A percentile compares a stretch with the other conserved stretches of the same genome.
Evolutionary conservation across 2,797 vertebrate species (phyloP).

Genomic region (Catostomus latipinnis): DNA sequence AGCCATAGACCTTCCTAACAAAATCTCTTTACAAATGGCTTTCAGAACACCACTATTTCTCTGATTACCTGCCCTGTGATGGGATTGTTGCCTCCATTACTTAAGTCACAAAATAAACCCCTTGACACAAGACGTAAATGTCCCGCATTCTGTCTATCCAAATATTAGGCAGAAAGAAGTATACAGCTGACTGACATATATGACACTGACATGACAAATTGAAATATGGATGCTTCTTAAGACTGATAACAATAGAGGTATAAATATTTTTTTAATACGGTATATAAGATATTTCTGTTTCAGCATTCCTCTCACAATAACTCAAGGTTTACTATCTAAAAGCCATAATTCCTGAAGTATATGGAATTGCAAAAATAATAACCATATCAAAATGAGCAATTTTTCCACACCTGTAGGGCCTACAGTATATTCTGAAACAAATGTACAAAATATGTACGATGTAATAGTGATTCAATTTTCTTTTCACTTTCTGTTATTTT

Average conservation of each 20-base stretch:
- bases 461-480: background rate
- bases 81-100: conserved; percentile 26
- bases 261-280: background rate
- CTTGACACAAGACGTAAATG: conserved; percentile 17
- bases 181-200: conserved; percentile 4
- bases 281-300: background rate
- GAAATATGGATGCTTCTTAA: background rate
- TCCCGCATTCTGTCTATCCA: conserved; percentile 31
- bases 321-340: background rate
- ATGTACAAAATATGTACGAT: too few relatives aligned
- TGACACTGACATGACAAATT: background rate
- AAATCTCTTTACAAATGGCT: conserved; percentile 1
- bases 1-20: conserved; percentile 2
- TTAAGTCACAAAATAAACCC: background rate
- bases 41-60: background rate
- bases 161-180: conserved; percentile 44
- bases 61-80: background rate
- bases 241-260: background rate
- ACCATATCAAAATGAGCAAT: background rate
- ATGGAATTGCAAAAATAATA: conserved; percentile 1
- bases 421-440: background rate
- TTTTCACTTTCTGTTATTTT: too few relatives aligned
- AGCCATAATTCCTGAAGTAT: background rate
- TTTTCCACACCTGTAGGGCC: background rate
- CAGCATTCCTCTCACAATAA: background rate